Base-by-base conservation (phyloP, 2,113 vertebrate genomes). In the cat (Felis catus) region DNA sequence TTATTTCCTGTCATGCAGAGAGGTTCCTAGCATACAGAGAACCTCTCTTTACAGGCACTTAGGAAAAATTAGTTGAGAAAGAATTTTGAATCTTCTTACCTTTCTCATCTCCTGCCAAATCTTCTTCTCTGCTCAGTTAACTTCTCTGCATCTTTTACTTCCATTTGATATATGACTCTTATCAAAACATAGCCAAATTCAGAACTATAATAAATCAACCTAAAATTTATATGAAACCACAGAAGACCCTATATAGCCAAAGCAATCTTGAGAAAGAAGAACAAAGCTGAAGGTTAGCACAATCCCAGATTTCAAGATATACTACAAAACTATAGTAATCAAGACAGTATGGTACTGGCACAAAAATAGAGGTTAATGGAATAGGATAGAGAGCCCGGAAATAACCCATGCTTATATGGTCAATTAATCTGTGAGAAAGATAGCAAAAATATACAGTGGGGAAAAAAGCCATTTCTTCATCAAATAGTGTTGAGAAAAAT, bases 121-220 rank as follows among this genome's bases (percentile, higher is more conserved):
- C 31, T 48, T 97, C 11, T 70, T 86, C 79, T 74, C 48, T 76
- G 12, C 76, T 39, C 29, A 39, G 31, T 93, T 76, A 63, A 25
- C 41, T 88, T 86, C 16, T 86, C 58, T 93, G 16, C 16, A 91
- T 5, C 58, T 91, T 91, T 79, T 63, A 91, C n/a, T 84, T 94
- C 45, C 14, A 15, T 78, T 95, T 86, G n/a, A 51, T 87, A 53
- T 68, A 41, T 95, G 29, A 55, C 21, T 48, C 11, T 73, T 91
- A 84, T 4, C 31, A 95, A 71, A 63, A 70, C 55, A 80, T 51
- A 76, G 9, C 15, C 53, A 74, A 79, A 7, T 76, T 76, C 73
- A 48, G 73, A 76, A 29, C 73, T 76, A 76, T 41, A 76, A 76
- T 41, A 31, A 76, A 31, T 76, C 45, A 48, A 29, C 41, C 14